A percentile compares a stretch with the other conserved stretches of the same genome.
Evolutionary conservation across 2,113 vertebrate genomes (phyloP).

Genomic region (Aphelocoma coerulescens): DNA sequence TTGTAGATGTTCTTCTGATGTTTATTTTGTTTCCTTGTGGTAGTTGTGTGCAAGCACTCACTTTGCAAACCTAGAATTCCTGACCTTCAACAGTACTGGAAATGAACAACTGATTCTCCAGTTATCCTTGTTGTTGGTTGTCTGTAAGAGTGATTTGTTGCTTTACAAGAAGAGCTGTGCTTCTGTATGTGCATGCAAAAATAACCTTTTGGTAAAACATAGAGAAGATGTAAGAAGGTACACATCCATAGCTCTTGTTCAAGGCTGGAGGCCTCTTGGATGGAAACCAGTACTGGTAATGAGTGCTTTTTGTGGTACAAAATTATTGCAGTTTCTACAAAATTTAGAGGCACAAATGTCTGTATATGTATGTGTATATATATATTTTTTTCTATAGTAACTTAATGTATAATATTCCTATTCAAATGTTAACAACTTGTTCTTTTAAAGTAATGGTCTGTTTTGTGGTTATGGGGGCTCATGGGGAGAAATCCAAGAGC

Average conservation of each 20-base stretch:
- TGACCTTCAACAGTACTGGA: not conserved
- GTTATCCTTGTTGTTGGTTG: not conserved
- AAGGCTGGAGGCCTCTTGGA: not conserved
- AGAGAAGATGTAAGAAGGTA: not conserved
- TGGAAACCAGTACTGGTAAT: not conserved
- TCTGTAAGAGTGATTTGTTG: not conserved
- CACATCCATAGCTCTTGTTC: not conserved
- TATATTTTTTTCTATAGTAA: conserved; percentile 35
- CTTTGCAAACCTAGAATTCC: not conserved
- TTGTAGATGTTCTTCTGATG: not conserved
- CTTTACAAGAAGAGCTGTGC: conserved; percentile 2
- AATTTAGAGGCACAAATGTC: not conserved
- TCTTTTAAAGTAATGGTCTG: conserved; percentile 14
- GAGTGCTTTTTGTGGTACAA: conserved; percentile 39
- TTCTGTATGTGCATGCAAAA: not conserved
- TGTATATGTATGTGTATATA: not conserved
- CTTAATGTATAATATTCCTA: conserved; percentile 50
- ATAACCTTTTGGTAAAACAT: not conserved
- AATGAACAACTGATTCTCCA: not conserved
- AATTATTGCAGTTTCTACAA: conserved; percentile 41
- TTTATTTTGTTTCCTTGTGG: conserved; percentile 30
- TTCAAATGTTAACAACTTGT: conserved; percentile 58
- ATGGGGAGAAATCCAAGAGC: not conserved
- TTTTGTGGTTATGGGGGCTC: not conserved
- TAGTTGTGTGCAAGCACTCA: not conserved